A percentile compares a stretch with the other conserved stretches of the same genome.
phyloP scores from a whole-genome alignment of 2,113 vertebrate genomes.

The Aegypius monachus region DNA sequence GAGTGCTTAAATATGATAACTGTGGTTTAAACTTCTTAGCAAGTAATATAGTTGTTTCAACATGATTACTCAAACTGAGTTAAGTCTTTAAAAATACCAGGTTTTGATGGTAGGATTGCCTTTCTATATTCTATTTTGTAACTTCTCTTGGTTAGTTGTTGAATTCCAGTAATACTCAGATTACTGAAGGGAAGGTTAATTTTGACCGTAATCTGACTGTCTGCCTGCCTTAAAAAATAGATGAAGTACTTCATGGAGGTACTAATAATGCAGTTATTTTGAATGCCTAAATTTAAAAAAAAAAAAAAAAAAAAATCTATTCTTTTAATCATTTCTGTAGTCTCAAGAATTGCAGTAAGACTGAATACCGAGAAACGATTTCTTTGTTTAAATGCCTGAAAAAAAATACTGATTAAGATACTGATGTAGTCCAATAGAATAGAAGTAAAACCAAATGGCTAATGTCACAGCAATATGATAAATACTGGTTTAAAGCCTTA shows the following conservation, averaged over 20 bases:
- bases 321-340: neutral
- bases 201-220: neutral
- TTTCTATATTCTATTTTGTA: neutral
- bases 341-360: neutral
- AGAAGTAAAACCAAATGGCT: neutral
- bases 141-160: neutral
- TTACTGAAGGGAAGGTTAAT: neutral
- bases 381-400: neutral
- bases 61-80: neutral
- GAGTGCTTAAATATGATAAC: neutral
- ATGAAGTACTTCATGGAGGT: neutral
- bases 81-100: neutral
- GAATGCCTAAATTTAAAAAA: neutral
- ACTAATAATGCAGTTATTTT: neutral
- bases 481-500: neutral
- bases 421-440: neutral
- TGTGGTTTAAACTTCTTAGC: neutral
- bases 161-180: neutral
- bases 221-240: neutral
- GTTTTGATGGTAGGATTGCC: neutral
- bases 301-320: neutral
- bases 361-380: neutral
- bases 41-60: neutral
- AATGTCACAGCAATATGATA: neutral
- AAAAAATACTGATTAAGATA: neutral